Conservation (phyloP, 2,797 vertebrate genomes). For the Salmo trutta region DNA sequence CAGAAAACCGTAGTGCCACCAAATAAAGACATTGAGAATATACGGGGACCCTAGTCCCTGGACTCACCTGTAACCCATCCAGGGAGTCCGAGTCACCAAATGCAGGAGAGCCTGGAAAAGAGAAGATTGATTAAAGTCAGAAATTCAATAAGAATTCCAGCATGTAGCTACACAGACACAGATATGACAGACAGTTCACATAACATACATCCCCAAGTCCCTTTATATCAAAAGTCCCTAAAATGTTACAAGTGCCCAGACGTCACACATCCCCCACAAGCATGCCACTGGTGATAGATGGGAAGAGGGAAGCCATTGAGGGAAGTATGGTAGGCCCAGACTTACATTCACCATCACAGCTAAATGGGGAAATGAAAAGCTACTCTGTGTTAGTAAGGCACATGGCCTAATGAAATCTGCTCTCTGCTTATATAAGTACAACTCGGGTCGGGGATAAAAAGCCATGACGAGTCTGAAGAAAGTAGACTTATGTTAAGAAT, state of each 20-base stretch:
- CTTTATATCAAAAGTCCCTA: neutral
- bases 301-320: neutral
- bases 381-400: conserved; percentile 58
- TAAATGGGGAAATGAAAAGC: conserved; percentile 69
- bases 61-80: conserved; percentile 89
- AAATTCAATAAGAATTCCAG: neutral
- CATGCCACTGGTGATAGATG: neutral
- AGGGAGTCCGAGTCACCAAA: conserved; percentile 84
- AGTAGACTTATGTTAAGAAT: neutral
- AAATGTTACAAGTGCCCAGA: too few species aligned
- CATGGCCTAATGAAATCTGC: conserved; percentile 62
- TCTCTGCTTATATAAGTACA: conserved; percentile 51
- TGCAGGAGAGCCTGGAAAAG: conserved; percentile 80
- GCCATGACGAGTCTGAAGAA: conserved; percentile 21
- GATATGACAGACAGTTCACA: neutral
- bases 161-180: neutral
- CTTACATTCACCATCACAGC: conserved; percentile 21
- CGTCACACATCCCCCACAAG: neutral
- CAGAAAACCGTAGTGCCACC: neutral
- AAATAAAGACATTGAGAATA: neutral
- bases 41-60: neutral
- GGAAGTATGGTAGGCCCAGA: neutral
- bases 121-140: neutral
- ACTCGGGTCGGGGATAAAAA: conserved; percentile 32
- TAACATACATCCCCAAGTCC: neutral